Evolutionary conservation across 2,113 vertebrate genomes (phyloP).

Genomic region (Halcyon malimbica): DNA sequence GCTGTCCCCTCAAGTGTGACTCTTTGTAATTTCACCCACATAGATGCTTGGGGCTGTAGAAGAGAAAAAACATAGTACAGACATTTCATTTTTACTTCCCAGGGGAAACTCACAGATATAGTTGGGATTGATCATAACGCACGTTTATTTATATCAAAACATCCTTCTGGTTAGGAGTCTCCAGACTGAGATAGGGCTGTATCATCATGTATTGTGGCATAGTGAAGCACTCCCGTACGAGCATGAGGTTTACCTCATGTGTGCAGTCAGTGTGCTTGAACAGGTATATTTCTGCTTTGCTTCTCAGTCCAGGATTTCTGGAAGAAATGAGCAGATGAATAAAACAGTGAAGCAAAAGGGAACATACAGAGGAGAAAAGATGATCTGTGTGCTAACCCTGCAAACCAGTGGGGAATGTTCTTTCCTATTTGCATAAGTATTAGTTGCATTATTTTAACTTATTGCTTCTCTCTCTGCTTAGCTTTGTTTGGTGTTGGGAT

Average conservation of each 20-base stretch:
- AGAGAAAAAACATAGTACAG: neutral
- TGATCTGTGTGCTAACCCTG: neutral
- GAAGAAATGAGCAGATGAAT: neutral
- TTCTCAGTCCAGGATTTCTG: neutral
- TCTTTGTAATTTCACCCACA: neutral
- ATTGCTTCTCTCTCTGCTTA: neutral
- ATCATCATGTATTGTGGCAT: neutral
- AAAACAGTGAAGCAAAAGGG: neutral
- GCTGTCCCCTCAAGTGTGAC: neutral
- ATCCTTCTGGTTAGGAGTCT: neutral
- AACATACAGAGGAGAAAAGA: neutral
- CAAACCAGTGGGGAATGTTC: neutral
- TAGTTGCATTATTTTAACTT: slow-evolving; percentile 14
- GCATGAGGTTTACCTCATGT: neutral
- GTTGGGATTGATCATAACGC: neutral
- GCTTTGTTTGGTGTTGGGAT: neutral
- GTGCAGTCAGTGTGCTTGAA: neutral
- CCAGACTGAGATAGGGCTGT: neutral
- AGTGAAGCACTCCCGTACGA: neutral
- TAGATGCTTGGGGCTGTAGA: neutral
- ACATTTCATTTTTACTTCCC: neutral
- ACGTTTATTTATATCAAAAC: neutral
- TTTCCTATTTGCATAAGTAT: neutral
- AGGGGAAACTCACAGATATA: neutral
- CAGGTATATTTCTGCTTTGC: neutral